Percentiles rank a stretch among this genome's conserved stretches.
Conservation (phyloP, 64 coral and sea anemone species). For the Actinia tenebrosa region DNA sequence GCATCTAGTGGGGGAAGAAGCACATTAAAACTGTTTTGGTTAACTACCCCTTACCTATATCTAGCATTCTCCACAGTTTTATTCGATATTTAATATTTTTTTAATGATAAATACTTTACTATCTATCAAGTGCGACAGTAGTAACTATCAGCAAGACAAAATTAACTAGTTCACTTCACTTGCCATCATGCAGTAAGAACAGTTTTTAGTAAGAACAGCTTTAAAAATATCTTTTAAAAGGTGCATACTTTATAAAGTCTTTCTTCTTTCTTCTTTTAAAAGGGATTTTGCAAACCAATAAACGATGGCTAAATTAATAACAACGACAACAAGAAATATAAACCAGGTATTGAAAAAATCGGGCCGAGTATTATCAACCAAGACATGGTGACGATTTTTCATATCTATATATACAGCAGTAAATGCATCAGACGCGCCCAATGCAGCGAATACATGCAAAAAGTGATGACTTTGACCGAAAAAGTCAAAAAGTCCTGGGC, state of each 20-base stretch:
- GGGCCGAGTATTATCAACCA: not conserved
- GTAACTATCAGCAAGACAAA: too few species aligned
- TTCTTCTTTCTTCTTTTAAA: not conserved
- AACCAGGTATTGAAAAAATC: not conserved
- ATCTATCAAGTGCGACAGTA: too few species aligned
- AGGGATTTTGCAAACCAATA: slow-evolving; percentile 4
- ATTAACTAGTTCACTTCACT: too few species aligned
- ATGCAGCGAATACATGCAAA: slow-evolving; percentile 67
- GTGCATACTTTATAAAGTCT: not conserved
- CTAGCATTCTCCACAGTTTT: too few species aligned
- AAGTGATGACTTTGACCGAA: slow-evolving; percentile 90
- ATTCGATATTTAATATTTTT: too few species aligned
- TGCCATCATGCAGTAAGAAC: too few species aligned
- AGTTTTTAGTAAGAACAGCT: too few species aligned
- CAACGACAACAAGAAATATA: not conserved
- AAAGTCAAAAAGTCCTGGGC: slow-evolving; percentile 70
- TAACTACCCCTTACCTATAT: too few species aligned
- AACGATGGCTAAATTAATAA: slow-evolving; percentile 7
- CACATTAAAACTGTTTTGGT: too few species aligned
- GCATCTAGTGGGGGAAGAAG: too few species aligned
- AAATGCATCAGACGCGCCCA: slow-evolving; percentile 58
- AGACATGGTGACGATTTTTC: slow-evolving; percentile 31
- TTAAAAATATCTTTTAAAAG: too few species aligned
- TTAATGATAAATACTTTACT: too few species aligned
- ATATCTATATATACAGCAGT: slow-evolving; percentile 72